These are phyloP conservation scores for Coreoperca whiteheadi DNA, from an alignment of 2,113 vertebrate species.

Conservation along the genomic window DNA sequence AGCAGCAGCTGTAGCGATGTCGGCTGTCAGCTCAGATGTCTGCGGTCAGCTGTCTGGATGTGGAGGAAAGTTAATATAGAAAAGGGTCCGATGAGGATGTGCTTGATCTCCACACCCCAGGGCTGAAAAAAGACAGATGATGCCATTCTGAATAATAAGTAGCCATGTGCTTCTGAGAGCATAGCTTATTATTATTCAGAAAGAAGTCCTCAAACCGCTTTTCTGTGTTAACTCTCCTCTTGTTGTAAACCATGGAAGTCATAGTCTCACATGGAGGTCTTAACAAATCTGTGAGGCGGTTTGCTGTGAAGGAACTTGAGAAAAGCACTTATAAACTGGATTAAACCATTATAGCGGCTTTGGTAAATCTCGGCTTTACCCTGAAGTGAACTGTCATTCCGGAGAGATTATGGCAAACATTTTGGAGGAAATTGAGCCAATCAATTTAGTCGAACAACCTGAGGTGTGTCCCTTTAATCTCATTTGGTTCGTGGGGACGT, in stretches of 20 bases:
- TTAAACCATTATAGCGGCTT: constrained; percentile 62
- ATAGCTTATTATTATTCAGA: no score
- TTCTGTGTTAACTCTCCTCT: no score
- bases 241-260: background rate
- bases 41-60: no score
- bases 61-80: no score
- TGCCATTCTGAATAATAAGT: no score
- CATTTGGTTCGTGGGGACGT: constrained; percentile 22
- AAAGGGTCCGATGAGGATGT: no score
- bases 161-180: no score
- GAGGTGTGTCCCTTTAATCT: constrained; percentile 66
- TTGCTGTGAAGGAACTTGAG: constrained; percentile 2
- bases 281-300: constrained; percentile 6
- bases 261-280: background rate
- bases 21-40: no score
- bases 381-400: constrained; percentile 71
- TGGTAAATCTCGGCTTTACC: constrained; percentile 66
- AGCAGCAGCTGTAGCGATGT: no score
- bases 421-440: constrained; percentile 48
- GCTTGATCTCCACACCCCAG: no score
- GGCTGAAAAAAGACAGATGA: no score
- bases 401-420: constrained; percentile 58
- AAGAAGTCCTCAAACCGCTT: no score
- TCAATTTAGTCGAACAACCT: constrained; percentile 40
- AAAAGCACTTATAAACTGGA: constrained; percentile 35